Percentiles rank a stretch among this genome's conserved stretches.
Conservation (phyloP, 2,113 vertebrate species). For the Nestor notabilis region DNA sequence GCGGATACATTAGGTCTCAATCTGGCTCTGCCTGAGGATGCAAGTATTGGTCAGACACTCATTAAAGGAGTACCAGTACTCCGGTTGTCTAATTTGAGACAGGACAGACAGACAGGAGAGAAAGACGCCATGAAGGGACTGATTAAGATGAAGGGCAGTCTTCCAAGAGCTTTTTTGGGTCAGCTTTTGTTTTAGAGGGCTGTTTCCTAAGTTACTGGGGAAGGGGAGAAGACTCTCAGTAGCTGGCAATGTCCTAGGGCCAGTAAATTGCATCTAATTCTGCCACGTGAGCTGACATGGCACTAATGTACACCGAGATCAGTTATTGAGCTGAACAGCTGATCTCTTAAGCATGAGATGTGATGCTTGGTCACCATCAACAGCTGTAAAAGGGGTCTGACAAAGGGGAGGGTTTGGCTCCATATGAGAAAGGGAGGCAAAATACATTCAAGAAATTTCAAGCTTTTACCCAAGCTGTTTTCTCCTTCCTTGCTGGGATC, state of each 20-base stretch:
- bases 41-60: background rate
- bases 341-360: background rate
- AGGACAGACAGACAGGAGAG: background rate
- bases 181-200: background rate
- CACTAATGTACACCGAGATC: background rate
- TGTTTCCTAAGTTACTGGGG: background rate
- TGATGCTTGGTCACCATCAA: background rate
- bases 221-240: background rate
- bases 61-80: background rate
- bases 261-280: background rate
- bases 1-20: background rate
- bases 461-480: background rate
- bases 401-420: background rate
- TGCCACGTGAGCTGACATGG: background rate
- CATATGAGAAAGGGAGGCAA: background rate
- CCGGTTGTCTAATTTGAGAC: background rate
- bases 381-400: background rate
- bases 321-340: background rate
- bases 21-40: background rate
- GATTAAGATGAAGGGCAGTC: background rate
- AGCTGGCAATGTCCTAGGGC: background rate
- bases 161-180: background rate
- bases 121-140: accelerated
- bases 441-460: background rate
- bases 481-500: background rate